Percentiles rank a stretch among this genome's conserved stretches.
These are phyloP conservation scores for Caretta caretta DNA, from an alignment of 2,113 vertebrate species.

Conservation along the genomic window DNA sequence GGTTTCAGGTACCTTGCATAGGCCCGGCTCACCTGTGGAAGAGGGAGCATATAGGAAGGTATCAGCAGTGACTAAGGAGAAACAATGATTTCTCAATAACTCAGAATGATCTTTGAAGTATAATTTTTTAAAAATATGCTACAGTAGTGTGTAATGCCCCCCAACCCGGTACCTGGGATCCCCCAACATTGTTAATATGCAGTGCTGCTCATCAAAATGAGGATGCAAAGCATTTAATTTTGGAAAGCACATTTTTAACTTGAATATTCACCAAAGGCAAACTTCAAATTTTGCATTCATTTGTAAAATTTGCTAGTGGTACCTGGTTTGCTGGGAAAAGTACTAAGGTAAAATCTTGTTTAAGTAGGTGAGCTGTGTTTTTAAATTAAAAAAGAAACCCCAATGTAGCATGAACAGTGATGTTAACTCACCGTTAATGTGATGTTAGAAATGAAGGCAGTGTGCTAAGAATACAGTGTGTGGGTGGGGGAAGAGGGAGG, in stretches of 20 bases:
- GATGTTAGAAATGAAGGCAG: not conserved
- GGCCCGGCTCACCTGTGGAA: conserved; percentile 76
- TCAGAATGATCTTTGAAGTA: not conserved
- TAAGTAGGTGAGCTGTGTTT: conserved; percentile 27
- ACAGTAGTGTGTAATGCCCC: not conserved
- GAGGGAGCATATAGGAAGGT: conserved; percentile 40
- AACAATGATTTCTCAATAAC: not conserved
- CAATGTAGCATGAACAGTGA: not conserved
- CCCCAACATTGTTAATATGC: not conserved
- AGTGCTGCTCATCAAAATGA: not conserved
- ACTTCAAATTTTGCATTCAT: not conserved
- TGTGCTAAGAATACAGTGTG: not conserved
- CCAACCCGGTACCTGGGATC: not conserved
- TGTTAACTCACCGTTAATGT: not conserved
- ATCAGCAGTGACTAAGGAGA: conserved; percentile 34
- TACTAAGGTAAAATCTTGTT: conserved; percentile 41
- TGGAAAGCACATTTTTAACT: conserved; percentile 15
- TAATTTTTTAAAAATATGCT: not conserved
- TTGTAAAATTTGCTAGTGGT: conserved; percentile 43
- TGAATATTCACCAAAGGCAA: conserved; percentile 42
- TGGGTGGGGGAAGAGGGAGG: not conserved
- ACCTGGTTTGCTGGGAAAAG: not conserved
- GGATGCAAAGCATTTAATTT: not conserved
- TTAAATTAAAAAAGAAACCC: conserved; percentile 6
- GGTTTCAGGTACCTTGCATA: conserved; percentile 82